Percentiles rank a stretch among this genome's conserved stretches.
These are phyloP conservation scores for Tor tambroides DNA, from an alignment of 2,113 vertebrate genomes.

Conservation along the genomic window DNA sequence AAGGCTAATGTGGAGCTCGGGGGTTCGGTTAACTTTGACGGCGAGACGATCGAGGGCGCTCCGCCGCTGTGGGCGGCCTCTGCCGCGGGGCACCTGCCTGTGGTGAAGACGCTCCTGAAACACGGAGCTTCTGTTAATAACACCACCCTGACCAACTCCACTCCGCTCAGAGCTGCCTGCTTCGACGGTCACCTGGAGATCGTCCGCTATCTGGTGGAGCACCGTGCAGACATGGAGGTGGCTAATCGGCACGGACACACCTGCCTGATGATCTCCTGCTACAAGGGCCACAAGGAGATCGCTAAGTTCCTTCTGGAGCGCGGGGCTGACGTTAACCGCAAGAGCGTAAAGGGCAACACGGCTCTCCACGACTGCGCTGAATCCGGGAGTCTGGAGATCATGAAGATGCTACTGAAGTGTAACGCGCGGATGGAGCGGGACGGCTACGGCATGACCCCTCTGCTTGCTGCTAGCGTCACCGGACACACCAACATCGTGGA, in stretches of 20 bases:
- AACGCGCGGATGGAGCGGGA: conserved; percentile 90
- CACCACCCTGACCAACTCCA: conserved; percentile 95
- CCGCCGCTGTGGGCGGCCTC: conserved; percentile 95
- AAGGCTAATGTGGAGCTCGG: conserved; percentile 88
- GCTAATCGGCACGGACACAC: conserved; percentile 97
- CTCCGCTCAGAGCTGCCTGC: conserved; percentile 91
- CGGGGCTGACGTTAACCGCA: conserved; percentile 91
- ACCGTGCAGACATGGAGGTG: conserved; percentile 91
- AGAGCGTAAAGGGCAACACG: conserved; percentile 94
- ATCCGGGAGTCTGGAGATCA: conserved; percentile 93
- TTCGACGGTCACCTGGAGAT: conserved; percentile 95
- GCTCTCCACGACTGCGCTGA: conserved; percentile 96
- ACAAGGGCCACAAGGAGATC: conserved; percentile 94
- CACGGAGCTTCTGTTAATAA: conserved; percentile 92
- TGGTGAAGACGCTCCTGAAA: conserved; percentile 86
- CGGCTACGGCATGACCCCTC: conserved; percentile 94
- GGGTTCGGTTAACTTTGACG: conserved; percentile 92
- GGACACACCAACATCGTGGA: conserved; percentile 97
- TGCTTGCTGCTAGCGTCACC: conserved; percentile 91
- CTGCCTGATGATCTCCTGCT: conserved; percentile 97
- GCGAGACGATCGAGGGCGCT: conserved; percentile 94
- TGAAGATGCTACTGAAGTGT: conserved; percentile 90
- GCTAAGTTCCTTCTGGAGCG: conserved; percentile 90
- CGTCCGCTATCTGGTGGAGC: conserved; percentile 92
- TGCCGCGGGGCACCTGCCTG: conserved; percentile 88